phyloP scores from a whole-genome alignment of 2,888 invertebrate species.

The Phyllotreta cruciferae region DNA sequence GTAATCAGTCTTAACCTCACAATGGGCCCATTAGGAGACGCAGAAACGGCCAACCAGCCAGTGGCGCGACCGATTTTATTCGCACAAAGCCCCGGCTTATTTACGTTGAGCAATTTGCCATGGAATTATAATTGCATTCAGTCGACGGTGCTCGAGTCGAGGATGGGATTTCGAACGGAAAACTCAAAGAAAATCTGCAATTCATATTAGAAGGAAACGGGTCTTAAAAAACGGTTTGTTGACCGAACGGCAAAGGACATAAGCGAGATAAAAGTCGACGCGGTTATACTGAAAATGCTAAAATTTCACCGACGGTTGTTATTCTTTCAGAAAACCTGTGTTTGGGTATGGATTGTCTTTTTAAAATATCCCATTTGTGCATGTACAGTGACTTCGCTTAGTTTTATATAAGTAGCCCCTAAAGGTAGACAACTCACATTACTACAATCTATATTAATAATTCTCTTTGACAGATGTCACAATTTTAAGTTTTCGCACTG shows the following conservation, averaged over 20 bases:
- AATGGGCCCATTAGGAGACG: neutral
- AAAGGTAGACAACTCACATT: no score
- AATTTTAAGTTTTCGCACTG: no score
- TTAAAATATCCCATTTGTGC: no score
- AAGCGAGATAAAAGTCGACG: constrained; percentile 2
- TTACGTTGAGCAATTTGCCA: constrained; percentile 18
- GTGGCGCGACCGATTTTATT: constrained; percentile 15
- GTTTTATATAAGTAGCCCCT: no score
- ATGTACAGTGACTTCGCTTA: no score
- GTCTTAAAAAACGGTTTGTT: constrained; percentile 17
- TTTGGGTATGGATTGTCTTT: no score
- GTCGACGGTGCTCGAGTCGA: constrained; percentile 10
- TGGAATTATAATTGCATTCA: constrained; percentile 21
- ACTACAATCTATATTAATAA: no score
- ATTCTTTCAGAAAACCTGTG: no score
- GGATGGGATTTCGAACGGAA: constrained; percentile 16
- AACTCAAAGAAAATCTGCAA: constrained; percentile 21
- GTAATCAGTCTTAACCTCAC: constrained; percentile 3
- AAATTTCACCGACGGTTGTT: neutral
- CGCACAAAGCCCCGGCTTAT: neutral
- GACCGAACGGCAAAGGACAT: constrained; percentile 1
- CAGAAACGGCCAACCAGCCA: neutral
- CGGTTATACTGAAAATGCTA: neutral
- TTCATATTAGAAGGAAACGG: constrained; percentile 15
- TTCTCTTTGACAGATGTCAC: no score